Conservation (phyloP, 2,888 invertebrate species). For the Pardosa pseudoannulata region DNA sequence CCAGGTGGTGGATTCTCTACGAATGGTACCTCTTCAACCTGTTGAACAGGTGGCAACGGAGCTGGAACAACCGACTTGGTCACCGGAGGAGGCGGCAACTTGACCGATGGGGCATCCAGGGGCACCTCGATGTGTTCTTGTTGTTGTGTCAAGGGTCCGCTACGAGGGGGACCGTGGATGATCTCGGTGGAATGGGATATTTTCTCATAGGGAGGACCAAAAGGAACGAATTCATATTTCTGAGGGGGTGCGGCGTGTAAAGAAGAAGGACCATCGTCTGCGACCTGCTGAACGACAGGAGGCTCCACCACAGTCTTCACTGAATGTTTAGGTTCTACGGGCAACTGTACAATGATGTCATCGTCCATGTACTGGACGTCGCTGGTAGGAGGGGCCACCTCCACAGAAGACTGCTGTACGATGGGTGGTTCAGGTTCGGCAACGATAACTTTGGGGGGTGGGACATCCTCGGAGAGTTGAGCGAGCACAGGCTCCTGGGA, state of each 20-base stretch:
- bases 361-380: background rate
- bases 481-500: background rate
- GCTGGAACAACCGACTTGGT: background rate
- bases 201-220: conserved; percentile 30
- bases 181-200: conserved; percentile 44
- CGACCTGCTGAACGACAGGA: background rate
- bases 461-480: background rate
- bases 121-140: background rate
- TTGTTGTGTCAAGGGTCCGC: background rate
- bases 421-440: background rate
- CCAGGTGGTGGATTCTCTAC: background rate
- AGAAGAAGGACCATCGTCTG: background rate
- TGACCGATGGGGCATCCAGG: background rate
- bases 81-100: background rate
- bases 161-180: conserved; percentile 37
- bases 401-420: background rate
- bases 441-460: background rate
- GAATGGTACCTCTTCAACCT: background rate
- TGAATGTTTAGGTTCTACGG: background rate
- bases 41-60: background rate
- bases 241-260: background rate
- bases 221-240: conserved; percentile 41
- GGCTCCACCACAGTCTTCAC: background rate
- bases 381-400: background rate
- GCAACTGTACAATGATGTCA: background rate